Conservation (phyloP, 1,140 invertebrate genomes). For the Papilio polytes region DNA sequence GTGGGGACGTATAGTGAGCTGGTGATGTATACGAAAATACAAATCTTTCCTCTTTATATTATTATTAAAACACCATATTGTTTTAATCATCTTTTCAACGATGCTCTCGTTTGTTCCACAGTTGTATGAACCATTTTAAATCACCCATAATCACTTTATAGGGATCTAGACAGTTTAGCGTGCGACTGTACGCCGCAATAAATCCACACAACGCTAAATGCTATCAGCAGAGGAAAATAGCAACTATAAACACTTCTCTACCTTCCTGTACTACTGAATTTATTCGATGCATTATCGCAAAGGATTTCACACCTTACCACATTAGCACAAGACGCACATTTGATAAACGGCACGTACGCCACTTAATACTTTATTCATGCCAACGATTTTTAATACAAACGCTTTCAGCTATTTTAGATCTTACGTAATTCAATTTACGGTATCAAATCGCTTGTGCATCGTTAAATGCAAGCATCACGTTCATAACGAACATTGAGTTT, state of each 20-base stretch:
- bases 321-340: conserved; percentile 23
- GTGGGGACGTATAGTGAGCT: no score
- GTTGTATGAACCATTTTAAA: conserved; percentile 31
- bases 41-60: no score
- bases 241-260: conserved; percentile 62
- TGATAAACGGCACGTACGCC: conserved; percentile 18
- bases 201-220: conserved; percentile 52
- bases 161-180: conserved; percentile 61
- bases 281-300: conserved; percentile 37
- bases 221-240: conserved; percentile 57
- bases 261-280: conserved; percentile 54
- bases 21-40: no score
- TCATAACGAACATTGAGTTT: conserved; percentile 66
- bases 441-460: conserved; percentile 49
- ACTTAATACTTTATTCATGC: conserved; percentile 27
- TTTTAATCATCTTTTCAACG: conserved; percentile 3
- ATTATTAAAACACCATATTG: no score
- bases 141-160: conserved; percentile 33
- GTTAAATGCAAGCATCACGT: conserved; percentile 50
- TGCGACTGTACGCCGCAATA: conserved; percentile 55
- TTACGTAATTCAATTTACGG: conserved; percentile 40
- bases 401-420: conserved; percentile 43
- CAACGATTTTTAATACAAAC: neutral
- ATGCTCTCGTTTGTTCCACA: conserved; percentile 20
- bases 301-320: conserved; percentile 35